Conservation (phyloP, 2,888 invertebrate species). For the Amphipyra berbera region DNA sequence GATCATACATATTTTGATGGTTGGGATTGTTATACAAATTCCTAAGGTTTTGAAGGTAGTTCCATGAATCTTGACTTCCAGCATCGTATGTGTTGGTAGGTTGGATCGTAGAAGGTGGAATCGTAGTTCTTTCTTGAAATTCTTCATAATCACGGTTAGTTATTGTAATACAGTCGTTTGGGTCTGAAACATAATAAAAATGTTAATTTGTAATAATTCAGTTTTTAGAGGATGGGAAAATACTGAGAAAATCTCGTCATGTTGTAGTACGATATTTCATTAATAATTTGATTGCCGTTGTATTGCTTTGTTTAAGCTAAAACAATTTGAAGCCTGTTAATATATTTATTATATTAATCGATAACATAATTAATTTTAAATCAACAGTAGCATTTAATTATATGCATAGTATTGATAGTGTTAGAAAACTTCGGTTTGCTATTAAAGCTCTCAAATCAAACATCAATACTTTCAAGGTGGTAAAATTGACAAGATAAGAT, state of each 20-base stretch:
- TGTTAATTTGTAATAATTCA: too few relatives aligned
- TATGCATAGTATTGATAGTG: background rate
- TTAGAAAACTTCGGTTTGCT: conserved; percentile 4
- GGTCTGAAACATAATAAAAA: conserved; percentile 32
- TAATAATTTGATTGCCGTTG: too few relatives aligned
- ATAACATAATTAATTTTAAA: background rate
- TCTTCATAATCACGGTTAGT: conserved; percentile 34
- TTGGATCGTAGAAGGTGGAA: background rate
- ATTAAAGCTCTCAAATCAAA: conserved; percentile 7
- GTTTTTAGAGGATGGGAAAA: too few relatives aligned
- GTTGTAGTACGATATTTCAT: too few relatives aligned
- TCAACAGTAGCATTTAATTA: background rate
- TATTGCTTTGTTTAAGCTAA: too few relatives aligned
- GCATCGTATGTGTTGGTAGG: background rate
- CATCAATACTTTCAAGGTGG: background rate
- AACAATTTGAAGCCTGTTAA: too few relatives aligned
- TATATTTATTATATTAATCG: too few relatives aligned
- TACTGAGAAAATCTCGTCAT: too few relatives aligned
- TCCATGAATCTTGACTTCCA: conserved; percentile 23
- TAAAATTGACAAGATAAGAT: too few relatives aligned
- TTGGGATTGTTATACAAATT: conserved; percentile 16
- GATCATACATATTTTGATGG: conserved; percentile 21
- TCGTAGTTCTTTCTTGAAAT: conserved; percentile 24
- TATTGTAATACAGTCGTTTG: conserved; percentile 19
- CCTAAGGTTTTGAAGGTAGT: conserved; percentile 19